Evolutionary conservation across 2,113 vertebrate species (phyloP).

Genomic region (Entosphenus tridentatus): DNA sequence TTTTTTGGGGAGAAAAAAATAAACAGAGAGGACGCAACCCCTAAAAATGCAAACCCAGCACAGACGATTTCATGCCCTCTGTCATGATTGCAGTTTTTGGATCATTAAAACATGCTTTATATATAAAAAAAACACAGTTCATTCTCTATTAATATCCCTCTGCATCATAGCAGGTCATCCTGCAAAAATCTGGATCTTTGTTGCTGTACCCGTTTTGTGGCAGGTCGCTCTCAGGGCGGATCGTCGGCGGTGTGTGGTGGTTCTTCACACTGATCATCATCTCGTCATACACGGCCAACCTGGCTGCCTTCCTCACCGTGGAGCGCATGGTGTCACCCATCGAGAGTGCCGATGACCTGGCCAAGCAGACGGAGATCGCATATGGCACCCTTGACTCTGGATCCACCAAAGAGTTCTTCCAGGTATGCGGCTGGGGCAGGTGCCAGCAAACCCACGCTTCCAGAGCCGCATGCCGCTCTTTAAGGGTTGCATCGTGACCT

Average conservation of each 20-base stretch:
- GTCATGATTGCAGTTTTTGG: no score
- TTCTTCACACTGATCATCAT: slow-evolving; percentile 99
- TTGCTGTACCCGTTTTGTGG: background rate
- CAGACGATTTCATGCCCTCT: no score
- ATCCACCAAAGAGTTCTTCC: slow-evolving; percentile 99
- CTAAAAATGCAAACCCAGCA: no score
- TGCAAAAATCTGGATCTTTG: no score
- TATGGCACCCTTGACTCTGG: slow-evolving; percentile 91
- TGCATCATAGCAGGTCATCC: no score
- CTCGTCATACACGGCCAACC: slow-evolving; percentile 93
- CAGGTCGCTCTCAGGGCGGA: slow-evolving; percentile 91
- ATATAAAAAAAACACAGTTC: no score
- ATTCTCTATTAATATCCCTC: no score
- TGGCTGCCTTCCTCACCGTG: slow-evolving; percentile 94
- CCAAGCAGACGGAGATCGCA: slow-evolving; percentile 96
- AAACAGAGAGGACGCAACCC: no score
- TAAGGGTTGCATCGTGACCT: background rate
- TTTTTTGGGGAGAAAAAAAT: no score
- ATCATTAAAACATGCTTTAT: no score
- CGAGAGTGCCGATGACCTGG: slow-evolving; percentile 92
- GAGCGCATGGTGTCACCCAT: slow-evolving; percentile 97
- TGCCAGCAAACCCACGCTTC: no score
- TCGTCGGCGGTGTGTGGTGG: slow-evolving; percentile 98
- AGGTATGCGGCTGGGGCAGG: slow-evolving; percentile 30
- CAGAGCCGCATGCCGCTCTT: no score